These are phyloP conservation scores for Teinopalpus imperialis DNA, from an alignment of 2,888 invertebrate genomes.

Conservation along the genomic window DNA sequence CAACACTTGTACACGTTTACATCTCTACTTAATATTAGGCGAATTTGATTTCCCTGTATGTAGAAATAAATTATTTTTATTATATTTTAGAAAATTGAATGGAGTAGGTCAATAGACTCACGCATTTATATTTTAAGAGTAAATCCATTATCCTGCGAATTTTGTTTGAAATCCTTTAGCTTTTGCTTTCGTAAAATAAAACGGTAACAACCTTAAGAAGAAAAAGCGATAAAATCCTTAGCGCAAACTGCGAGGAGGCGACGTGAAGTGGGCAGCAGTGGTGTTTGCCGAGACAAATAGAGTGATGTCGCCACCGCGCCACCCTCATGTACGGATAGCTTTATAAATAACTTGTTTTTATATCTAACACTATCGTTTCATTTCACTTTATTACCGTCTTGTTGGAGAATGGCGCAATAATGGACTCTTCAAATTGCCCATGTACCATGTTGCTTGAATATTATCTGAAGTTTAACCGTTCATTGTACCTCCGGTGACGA, in stretches of 20 bases:
- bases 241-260: constrained; percentile 62
- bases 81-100: too few relatives aligned
- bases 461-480: too few relatives aligned
- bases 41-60: too few relatives aligned
- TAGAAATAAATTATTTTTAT: too few relatives aligned
- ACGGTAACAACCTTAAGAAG: constrained; percentile 47
- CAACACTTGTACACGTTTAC: too few relatives aligned
- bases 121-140: constrained; percentile 18
- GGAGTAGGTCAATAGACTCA: too few relatives aligned
- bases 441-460: background rate
- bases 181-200: constrained; percentile 31
- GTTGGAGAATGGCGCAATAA: constrained; percentile 21
- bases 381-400: constrained; percentile 38
- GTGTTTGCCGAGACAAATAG: constrained; percentile 71
- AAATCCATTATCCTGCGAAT: background rate
- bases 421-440: constrained; percentile 3
- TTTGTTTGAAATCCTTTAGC: background rate
- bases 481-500: too few relatives aligned
- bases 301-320: constrained; percentile 56
- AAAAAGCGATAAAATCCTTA: constrained; percentile 68
- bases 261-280: constrained; percentile 66
- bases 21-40: too few relatives aligned
- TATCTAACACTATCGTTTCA: constrained; percentile 27
- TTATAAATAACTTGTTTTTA: constrained; percentile 65
- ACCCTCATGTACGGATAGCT: constrained; percentile 49